Evolutionary conservation across 2,888 invertebrate genomes (phyloP).

Genomic region (Drosophila seclusa): DNA sequence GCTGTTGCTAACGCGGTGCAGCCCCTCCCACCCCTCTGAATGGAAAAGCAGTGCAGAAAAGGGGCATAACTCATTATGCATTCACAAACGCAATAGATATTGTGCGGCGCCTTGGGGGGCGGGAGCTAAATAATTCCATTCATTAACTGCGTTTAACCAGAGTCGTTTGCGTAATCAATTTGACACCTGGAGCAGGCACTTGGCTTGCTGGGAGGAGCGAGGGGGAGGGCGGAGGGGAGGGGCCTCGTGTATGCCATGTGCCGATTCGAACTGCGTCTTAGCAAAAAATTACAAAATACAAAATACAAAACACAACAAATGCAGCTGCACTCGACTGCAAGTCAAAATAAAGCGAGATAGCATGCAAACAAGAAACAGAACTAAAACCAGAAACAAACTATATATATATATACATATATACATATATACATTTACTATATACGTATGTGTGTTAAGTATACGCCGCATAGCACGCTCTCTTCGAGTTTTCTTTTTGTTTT

Average conservation of each 20-base stretch:
- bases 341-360: conserved; percentile 45
- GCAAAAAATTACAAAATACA: conserved; percentile 21
- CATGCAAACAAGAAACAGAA: conserved; percentile 36
- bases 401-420: neutral
- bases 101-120: neutral
- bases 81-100: conserved; percentile 30
- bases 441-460: conserved; percentile 60
- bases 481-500: conserved; percentile 1
- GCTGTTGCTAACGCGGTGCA: neutral
- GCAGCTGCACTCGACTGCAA: conserved; percentile 31
- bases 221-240: neutral
- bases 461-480: conserved; percentile 39
- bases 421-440: neutral
- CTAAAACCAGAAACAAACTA: conserved; percentile 4
- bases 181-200: conserved; percentile 69
- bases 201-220: neutral
- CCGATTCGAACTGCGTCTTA: conserved; percentile 57
- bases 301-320: conserved; percentile 18
- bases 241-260: conserved; percentile 33
- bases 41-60: neutral
- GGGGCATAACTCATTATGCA: conserved; percentile 28
- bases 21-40: too few relatives aligned
- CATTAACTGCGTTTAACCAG: conserved; percentile 66
- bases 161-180: conserved; percentile 71
- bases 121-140: conserved; percentile 60